These are phyloP conservation scores for Embiotoca jacksoni DNA, from an alignment of 2,113 vertebrate species.

Conservation along the genomic window DNA sequence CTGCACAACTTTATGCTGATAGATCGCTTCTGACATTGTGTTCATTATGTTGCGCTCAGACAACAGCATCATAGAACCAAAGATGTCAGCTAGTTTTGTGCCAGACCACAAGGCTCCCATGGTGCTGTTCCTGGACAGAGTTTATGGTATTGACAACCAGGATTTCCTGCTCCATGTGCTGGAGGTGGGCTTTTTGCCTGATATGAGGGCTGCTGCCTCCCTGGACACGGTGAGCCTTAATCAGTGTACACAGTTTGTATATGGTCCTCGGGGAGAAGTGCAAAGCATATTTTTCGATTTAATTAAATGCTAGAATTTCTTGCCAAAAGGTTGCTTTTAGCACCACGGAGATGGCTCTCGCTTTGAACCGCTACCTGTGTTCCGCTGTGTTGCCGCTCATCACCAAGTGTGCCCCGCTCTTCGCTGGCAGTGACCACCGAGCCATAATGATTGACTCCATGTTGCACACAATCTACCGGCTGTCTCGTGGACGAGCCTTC, in stretches of 20 bases:
- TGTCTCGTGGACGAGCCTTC: constrained; percentile 94
- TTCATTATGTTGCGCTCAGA: constrained; percentile 77
- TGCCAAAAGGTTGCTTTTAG: constrained; percentile 89
- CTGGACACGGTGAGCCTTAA: constrained; percentile 90
- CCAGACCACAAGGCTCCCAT: constrained; percentile 96
- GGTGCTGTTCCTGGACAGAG: constrained; percentile 96
- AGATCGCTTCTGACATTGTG: not conserved
- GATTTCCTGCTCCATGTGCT: constrained; percentile 93
- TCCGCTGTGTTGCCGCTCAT: constrained; percentile 93
- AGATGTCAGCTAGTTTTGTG: constrained; percentile 96
- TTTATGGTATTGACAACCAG: constrained; percentile 95
- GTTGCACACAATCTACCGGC: constrained; percentile 95
- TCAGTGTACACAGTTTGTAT: not conserved
- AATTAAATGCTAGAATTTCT: constrained; percentile 15
- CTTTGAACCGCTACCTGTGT: constrained; percentile 94
- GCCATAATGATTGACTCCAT: constrained; percentile 98
- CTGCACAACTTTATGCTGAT: too few relatives aligned
- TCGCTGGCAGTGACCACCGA: constrained; percentile 93
- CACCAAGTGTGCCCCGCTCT: constrained; percentile 95
- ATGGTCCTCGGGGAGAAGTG: not conserved
- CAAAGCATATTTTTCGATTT: not conserved
- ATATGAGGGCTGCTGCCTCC: constrained; percentile 95
- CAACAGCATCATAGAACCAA: constrained; percentile 91
- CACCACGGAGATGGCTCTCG: constrained; percentile 96
- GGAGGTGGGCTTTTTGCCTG: constrained; percentile 95